A percentile compares a stretch with the other conserved stretches of the same genome.
Conservation (phyloP, 2,113 vertebrate genomes). For the Lota lota region DNA sequence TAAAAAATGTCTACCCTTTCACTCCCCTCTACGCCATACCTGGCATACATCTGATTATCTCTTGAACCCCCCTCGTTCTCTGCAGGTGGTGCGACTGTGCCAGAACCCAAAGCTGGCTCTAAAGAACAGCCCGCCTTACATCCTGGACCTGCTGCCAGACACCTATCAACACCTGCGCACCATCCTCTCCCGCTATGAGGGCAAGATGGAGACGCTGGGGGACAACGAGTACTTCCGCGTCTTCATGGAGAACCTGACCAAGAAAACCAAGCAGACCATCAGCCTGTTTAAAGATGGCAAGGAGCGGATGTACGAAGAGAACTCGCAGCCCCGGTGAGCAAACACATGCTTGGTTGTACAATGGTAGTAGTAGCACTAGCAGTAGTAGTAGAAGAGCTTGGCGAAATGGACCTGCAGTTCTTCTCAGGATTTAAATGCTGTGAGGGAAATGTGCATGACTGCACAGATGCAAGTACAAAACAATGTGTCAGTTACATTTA, state of each 20-base stretch:
- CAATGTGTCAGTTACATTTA: conserved; percentile 6
- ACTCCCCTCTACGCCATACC: neutral
- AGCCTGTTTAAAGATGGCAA: conserved; percentile 98
- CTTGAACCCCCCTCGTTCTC: conserved; percentile 12
- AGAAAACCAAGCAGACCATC: conserved; percentile 98
- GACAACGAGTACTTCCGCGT: conserved; percentile 98
- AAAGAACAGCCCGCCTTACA: conserved; percentile 99
- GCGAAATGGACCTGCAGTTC: no score
- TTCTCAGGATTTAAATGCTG: neutral
- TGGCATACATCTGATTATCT: conserved; percentile 7
- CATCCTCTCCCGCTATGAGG: conserved; percentile 92
- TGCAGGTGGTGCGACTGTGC: conserved; percentile 93
- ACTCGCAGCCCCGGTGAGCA: conserved; percentile 90
- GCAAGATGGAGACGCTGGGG: conserved; percentile 96
- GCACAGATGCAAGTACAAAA: conserved; percentile 7
- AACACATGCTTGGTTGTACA: neutral
- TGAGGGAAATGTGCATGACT: conserved; percentile 11
- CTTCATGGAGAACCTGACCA: conserved; percentile 98
- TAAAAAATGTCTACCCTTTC: no score
- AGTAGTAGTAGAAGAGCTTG: no score
- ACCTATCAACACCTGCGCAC: conserved; percentile 97
- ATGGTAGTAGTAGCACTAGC: no score
- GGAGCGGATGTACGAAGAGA: conserved; percentile 98
- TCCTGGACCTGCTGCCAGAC: conserved; percentile 94
- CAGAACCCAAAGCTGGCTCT: conserved; percentile 95